phyloP scores from a whole-genome alignment of 2,113 vertebrate species.

The Callopanchax toddi region DNA sequence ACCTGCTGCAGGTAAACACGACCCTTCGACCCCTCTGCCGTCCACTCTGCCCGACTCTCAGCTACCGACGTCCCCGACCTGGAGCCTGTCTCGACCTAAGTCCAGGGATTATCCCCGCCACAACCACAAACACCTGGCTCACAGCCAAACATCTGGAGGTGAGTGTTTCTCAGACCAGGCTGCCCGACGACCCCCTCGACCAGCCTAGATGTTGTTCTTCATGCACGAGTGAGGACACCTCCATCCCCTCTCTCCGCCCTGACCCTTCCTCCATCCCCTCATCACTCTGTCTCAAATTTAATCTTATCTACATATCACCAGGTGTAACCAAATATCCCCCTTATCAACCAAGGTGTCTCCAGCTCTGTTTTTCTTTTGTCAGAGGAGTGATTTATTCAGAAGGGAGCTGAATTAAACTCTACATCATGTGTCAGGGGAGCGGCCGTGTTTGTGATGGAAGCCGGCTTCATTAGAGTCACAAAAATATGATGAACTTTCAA shows the following conservation, averaged over 20 bases:
- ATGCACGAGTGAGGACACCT: conserved; percentile 58
- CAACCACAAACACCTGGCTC: conserved; percentile 15
- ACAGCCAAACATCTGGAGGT: not conserved
- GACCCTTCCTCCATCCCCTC: conserved; percentile 34
- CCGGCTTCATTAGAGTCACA: conserved; percentile 54
- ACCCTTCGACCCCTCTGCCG: conserved; percentile 77
- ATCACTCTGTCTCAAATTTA: conserved; percentile 71
- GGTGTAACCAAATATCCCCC: conserved; percentile 72
- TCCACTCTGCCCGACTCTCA: conserved; percentile 63
- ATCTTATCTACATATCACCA: conserved; percentile 82
- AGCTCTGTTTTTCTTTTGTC: conserved; percentile 71
- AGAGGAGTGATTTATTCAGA: conserved; percentile 62
- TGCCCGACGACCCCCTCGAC: conserved; percentile 25
- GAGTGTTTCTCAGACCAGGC: conserved; percentile 17
- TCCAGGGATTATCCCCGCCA: conserved; percentile 48
- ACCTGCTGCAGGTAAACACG: conserved; percentile 84
- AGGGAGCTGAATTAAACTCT: conserved; percentile 52
- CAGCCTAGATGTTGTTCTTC: conserved; percentile 68
- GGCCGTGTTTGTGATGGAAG: conserved; percentile 42
- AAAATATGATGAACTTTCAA: conserved; percentile 64
- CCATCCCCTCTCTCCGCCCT: conserved; percentile 15
- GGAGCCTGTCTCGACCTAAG: conserved; percentile 42
- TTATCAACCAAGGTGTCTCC: conserved; percentile 70
- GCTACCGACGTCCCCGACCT: conserved; percentile 29
- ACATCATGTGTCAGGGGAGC: conserved; percentile 52